phyloP scores from a whole-genome alignment of 2,113 vertebrate genomes.

The Thymallus thymallus region DNA sequence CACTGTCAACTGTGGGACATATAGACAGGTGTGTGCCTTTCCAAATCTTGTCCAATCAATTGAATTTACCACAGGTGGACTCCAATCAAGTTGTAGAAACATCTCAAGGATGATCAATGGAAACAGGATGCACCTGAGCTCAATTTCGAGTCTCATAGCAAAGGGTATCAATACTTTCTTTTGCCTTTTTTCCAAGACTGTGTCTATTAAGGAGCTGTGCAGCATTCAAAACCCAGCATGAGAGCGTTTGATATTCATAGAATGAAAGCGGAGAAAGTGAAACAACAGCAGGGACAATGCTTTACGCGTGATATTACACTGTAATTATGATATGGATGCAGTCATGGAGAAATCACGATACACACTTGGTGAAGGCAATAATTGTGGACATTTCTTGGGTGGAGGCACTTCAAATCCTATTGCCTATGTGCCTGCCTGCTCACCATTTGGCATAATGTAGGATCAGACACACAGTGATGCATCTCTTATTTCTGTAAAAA shows the following conservation, averaged over 20 bases:
- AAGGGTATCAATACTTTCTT: too few relatives aligned
- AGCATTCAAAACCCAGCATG: conserved; percentile 72
- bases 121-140: too few relatives aligned
- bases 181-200: conserved; percentile 16
- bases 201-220: conserved; percentile 57
- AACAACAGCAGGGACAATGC: conserved; percentile 70
- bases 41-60: too few relatives aligned
- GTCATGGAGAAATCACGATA: conserved; percentile 48
- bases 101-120: too few relatives aligned
- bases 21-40: too few relatives aligned
- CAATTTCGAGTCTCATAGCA: too few relatives aligned
- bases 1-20: too few relatives aligned
- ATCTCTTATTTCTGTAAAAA: conserved; percentile 46
- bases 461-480: conserved; percentile 38
- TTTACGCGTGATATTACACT: conserved; percentile 73
- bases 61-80: too few relatives aligned
- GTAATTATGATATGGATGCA: conserved; percentile 76
- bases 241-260: conserved; percentile 78
- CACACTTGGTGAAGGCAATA: conserved; percentile 19
- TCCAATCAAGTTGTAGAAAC: too few relatives aligned
- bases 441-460: conserved; percentile 49
- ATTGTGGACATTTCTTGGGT: conserved; percentile 32
- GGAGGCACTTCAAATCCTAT: conserved; percentile 45
- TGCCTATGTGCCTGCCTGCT: conserved; percentile 32
- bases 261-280: conserved; percentile 68